These are phyloP conservation scores for Malaclemys terrapin DNA, from an alignment of 2,113 vertebrate species.

Conservation along the genomic window DNA sequence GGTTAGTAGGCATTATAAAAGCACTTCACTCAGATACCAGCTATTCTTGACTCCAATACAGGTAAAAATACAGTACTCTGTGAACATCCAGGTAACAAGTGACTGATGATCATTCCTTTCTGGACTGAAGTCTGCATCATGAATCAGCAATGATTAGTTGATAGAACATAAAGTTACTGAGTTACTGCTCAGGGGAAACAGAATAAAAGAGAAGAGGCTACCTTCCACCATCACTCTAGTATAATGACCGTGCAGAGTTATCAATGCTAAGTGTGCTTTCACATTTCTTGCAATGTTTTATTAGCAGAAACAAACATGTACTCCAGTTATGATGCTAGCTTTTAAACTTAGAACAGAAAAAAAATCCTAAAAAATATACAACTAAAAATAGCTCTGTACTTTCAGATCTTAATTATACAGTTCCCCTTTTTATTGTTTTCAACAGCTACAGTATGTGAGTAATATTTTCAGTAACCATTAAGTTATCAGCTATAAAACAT, in stretches of 20 bases:
- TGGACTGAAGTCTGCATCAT: not conserved
- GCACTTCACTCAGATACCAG: not conserved
- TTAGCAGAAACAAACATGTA: not conserved
- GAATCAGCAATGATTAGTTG: not conserved
- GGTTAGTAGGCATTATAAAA: not conserved
- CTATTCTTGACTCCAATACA: not conserved
- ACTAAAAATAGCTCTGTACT: not conserved
- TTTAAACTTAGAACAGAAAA: not conserved
- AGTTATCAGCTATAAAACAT: slow-evolving; percentile 56
- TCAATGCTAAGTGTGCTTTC: not conserved
- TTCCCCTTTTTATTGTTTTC: slow-evolving; percentile 34
- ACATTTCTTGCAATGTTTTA: not conserved
- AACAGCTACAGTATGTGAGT: not conserved
- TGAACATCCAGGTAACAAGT: not conserved
- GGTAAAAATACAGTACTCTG: not conserved
- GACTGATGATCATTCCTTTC: not conserved
- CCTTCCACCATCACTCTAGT: not conserved
- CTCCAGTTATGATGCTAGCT: not conserved
- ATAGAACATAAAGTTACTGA: not conserved
- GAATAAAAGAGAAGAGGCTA: not conserved
- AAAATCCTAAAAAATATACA: not conserved
- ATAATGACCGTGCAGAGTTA: rapidly evolving
- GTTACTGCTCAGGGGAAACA: not conserved
- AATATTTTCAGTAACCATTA: slow-evolving; percentile 53
- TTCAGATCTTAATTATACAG: slow-evolving; percentile 16